phyloP scores from a whole-genome alignment of 2,888 invertebrate genomes.

The Polymixis lichenea region DNA sequence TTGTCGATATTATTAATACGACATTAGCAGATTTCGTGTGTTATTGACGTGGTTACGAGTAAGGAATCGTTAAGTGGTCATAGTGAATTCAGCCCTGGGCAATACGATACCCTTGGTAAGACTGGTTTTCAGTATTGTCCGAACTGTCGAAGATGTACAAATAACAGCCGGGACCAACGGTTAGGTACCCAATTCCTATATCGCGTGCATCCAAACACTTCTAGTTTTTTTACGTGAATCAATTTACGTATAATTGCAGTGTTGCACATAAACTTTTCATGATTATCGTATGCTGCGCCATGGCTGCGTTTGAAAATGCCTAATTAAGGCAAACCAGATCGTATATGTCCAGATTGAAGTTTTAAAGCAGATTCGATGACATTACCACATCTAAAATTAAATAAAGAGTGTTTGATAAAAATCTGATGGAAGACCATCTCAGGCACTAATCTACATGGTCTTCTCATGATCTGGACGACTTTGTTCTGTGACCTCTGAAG shows the following conservation, averaged over 20 bases:
- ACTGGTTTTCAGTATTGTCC: no score
- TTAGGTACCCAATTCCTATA: no score
- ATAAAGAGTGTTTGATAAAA: neutral
- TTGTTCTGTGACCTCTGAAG: neutral
- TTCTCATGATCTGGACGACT: neutral
- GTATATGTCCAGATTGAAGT: neutral
- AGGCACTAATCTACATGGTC: neutral
- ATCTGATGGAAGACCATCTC: neutral
- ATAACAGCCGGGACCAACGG: no score
- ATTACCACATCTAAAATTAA: neutral
- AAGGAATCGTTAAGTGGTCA: no score
- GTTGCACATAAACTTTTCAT: no score
- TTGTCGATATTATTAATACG: no score
- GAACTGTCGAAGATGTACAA: no score
- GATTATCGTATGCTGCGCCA: neutral
- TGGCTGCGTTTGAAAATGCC: neutral
- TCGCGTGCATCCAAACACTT: neutral
- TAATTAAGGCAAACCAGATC: neutral
- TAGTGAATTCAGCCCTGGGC: no score
- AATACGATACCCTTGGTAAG: no score
- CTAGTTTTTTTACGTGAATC: neutral
- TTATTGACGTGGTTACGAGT: no score
- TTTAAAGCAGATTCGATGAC: neutral
- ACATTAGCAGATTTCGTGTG: no score
- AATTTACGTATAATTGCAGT: neutral